Evolutionary conservation across 1,140 invertebrate genomes (phyloP), one percentile per base, ranked within the genome.

Genomic region (Drosophila sp.): DNA sequence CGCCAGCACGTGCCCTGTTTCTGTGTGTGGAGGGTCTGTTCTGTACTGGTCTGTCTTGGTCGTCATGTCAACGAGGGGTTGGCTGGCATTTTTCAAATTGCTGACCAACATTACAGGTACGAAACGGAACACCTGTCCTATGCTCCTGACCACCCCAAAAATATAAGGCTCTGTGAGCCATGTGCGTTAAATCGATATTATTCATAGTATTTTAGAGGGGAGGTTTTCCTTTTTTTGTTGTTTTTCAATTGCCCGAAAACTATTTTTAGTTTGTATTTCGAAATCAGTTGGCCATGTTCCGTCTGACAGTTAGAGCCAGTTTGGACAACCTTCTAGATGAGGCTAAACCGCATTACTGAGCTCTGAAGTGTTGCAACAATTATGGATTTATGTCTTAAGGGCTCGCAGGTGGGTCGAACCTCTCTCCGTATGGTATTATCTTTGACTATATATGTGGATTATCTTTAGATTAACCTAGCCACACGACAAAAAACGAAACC

Each of bases 301-400:
- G 65, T 32, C 76, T 66, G 70, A 83, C 83, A 56, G 61, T 44
- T 38, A 38, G 17, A 17, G 35, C 10, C 35, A 54, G 32, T 27
- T 38, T 64, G 23, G 7, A 25, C 5, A 62, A 56, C 40, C 38
- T 60, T 40, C 54, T 70, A 66, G 75, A 84, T 89, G 80, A 77
- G 81, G 27, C 68, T 50, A 35, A 25, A 30, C 6, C 30, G 3
- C 23, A 50, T 56, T 62, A 35, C 55, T 65, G 58, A 66, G 17
- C 10, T 5, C 10, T 30, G 4, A n/a, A 29, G 17, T n/a, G 54
- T 61, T 47, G 17, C 41, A 66, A 67, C 66, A 90, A 91, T 85
- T 82, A 91, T 91, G 90, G 90, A 91, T 90, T 85, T 91, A 87
- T 77, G 90, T 90, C 82, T 91, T 23, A 66, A 72, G 65, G 90